Conservation (phyloP, 2,888 invertebrate genomes). For the Hypsopygia costalis region DNA sequence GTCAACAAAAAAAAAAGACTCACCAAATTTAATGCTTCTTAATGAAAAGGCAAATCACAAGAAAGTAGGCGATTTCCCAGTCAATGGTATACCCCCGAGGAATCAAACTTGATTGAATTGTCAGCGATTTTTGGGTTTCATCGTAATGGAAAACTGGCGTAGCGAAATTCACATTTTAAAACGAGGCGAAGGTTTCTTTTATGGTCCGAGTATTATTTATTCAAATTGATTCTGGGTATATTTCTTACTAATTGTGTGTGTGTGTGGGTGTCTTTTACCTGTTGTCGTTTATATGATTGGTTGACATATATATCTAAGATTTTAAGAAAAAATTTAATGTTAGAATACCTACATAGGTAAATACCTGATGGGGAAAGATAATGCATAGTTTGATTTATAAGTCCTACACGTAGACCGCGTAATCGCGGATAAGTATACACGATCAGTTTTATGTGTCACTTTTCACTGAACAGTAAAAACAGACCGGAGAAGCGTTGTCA, state of each 20-base stretch:
- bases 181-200: conserved; percentile 16
- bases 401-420: too few species aligned
- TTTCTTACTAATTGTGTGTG: conserved; percentile 2
- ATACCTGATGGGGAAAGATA: too few species aligned
- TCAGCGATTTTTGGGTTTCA: conserved; percentile 24
- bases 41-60: neutral
- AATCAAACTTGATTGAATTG: conserved; percentile 21
- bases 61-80: conserved; percentile 11
- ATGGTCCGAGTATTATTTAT: conserved; percentile 23
- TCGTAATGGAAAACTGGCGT: conserved; percentile 25
- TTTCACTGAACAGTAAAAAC: too few species aligned
- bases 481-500: too few species aligned
- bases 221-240: conserved; percentile 23
- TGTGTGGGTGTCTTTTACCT: neutral
- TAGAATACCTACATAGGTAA: too few species aligned
- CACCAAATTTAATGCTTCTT: too few species aligned
- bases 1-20: too few species aligned
- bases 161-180: conserved; percentile 20
- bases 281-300: neutral
- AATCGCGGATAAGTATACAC: too few species aligned
- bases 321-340: too few species aligned
- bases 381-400: too few species aligned
- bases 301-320: too few species aligned
- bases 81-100: conserved; percentile 17
- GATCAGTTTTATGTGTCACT: too few species aligned